A percentile compares a stretch with the other conserved stretches of the same genome.
Conservation (phyloP, 2,888 invertebrate species). For the Megamerina dolium region DNA sequence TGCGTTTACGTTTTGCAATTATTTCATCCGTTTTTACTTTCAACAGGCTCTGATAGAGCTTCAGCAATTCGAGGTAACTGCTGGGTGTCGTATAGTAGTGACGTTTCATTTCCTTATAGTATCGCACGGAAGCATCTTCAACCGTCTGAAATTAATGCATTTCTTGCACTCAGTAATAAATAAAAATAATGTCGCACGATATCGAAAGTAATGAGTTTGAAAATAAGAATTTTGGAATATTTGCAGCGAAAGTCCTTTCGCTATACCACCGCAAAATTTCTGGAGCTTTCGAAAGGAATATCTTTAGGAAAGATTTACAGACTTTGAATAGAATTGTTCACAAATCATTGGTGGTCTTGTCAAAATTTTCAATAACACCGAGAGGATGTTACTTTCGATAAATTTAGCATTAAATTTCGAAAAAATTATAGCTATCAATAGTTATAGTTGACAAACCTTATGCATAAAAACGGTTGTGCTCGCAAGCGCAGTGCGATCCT, state of each 20-base stretch:
- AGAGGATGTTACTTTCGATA: neutral
- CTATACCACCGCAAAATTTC: too few relatives aligned
- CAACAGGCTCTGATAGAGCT: slow-evolving; percentile 67
- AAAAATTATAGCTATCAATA: neutral
- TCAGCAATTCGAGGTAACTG: slow-evolving; percentile 80
- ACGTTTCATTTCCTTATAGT: slow-evolving; percentile 75
- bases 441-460: slow-evolving; percentile 47
- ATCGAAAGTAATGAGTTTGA: too few relatives aligned
- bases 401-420: too few relatives aligned
- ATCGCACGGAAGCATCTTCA: slow-evolving; percentile 67
- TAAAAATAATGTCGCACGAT: too few relatives aligned
- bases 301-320: too few relatives aligned
- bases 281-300: too few relatives aligned
- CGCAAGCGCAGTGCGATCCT: slow-evolving; percentile 54
- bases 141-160: slow-evolving; percentile 60
- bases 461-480: slow-evolving; percentile 68
- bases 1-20: slow-evolving; percentile 59
- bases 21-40: slow-evolving; percentile 66
- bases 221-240: too few relatives aligned
- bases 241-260: too few relatives aligned
- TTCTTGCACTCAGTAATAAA: too few relatives aligned
- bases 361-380: too few relatives aligned
- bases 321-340: too few relatives aligned
- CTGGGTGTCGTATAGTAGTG: slow-evolving; percentile 89
- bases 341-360: too few relatives aligned